These are phyloP conservation scores for Cryptoblepharus egeriae DNA, from an alignment of 2,797 vertebrate genomes.

Conservation along the genomic window DNA sequence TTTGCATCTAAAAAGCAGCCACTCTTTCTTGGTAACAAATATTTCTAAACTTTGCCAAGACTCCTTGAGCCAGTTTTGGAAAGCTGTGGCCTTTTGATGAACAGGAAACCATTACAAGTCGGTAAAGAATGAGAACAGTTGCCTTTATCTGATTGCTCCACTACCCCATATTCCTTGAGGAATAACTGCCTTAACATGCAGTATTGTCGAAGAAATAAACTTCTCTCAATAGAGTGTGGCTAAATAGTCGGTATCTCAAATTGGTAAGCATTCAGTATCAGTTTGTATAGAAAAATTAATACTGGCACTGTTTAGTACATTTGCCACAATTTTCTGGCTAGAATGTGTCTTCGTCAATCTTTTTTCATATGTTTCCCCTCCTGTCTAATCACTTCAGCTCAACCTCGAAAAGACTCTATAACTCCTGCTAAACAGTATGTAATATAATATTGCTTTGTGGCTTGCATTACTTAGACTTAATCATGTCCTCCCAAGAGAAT, in stretches of 20 bases:
- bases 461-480: conserved; percentile 22
- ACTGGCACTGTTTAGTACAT: conserved; percentile 17
- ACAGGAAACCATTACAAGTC: not conserved
- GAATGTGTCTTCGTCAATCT: not conserved
- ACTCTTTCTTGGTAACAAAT: not conserved
- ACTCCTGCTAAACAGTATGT: too few relatives aligned
- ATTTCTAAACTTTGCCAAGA: not conserved
- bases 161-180: not conserved
- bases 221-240: not conserved
- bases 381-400: not conserved
- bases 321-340: not conserved
- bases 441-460: not conserved
- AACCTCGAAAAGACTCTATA: too few relatives aligned
- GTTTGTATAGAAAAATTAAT: not conserved
- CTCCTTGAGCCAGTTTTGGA: not conserved
- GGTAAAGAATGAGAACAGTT: not conserved
- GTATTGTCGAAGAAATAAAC: not conserved
- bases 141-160: not conserved
- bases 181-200: not conserved
- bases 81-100: not conserved
- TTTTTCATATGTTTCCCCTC: not conserved
- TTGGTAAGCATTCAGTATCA: not conserved
- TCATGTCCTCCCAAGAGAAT: not conserved
- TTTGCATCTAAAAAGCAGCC: too few relatives aligned
- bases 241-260: not conserved